These are phyloP conservation scores for Electrona antarctica DNA, from an alignment of 2,113 vertebrate species.

Conservation along the genomic window DNA sequence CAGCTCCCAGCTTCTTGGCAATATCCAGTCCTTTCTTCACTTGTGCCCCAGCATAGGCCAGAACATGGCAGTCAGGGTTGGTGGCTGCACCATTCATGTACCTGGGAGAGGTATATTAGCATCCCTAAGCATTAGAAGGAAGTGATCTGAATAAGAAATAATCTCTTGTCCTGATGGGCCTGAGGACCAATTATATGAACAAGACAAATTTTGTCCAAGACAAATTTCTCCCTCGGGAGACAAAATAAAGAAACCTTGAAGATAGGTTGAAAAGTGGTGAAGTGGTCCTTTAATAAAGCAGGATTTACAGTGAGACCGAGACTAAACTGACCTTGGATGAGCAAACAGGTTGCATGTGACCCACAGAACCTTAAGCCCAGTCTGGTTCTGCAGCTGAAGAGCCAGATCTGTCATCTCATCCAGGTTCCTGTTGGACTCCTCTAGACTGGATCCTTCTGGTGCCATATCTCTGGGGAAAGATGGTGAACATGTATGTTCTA, in stretches of 20 bases:
- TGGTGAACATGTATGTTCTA: background rate
- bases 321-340: constrained; percentile 59
- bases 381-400: constrained; percentile 70
- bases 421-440: constrained; percentile 71
- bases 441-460: constrained; percentile 70
- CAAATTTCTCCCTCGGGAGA: no score
- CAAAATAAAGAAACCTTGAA: no score
- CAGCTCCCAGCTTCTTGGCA: constrained; percentile 72
- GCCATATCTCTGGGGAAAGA: constrained; percentile 64
- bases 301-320: no score
- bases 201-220: no score
- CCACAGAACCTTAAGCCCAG: constrained; percentile 74
- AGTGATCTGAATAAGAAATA: background rate
- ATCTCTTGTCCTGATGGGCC: background rate
- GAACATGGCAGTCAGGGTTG: constrained; percentile 71
- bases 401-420: constrained; percentile 74
- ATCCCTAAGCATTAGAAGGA: no score
- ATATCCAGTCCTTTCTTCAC: constrained; percentile 74
- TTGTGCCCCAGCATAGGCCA: constrained; percentile 71
- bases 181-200: no score
- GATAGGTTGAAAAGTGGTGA: no score
- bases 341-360: constrained; percentile 77
- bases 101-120: constrained; percentile 28
- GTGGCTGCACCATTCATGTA: constrained; percentile 76
- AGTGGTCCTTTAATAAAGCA: no score